Evolutionary conservation across 2,888 invertebrate genomes (phyloP), one percentile per base, ranked within the genome.

Genomic region (Neocrepidodera transversa): DNA sequence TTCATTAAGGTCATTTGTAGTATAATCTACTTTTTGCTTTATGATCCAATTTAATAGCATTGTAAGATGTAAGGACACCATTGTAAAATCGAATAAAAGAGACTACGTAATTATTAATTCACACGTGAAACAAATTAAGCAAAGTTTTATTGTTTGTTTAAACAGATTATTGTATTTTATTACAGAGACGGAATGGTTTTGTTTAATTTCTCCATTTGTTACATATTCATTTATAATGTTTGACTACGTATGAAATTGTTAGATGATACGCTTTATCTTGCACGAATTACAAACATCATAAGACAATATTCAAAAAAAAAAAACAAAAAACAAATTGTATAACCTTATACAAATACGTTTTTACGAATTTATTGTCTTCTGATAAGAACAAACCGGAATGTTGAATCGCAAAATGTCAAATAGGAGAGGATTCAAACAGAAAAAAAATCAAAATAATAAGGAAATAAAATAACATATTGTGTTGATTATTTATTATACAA

Each of bases 221-320:
- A 52, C 52, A 30, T 42, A 30, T 52, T 11, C 49, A 38, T 50
- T 53, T 53, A 51, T 40, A 26, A 40, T 51, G 52, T 53, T 53
- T 53, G 26, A 35, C 36, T 38, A 38, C 36, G 18, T 26, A 50
- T 23, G 36, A 38, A 50, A 50, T 50, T 35, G 50, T 50, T 38
- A 36, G 16, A 38, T 35, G 49, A 49, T 49, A 49, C 35, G 35
- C 30, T 11, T 50, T 50, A 50, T 50, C 36, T 50, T 13, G 8
- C 1, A 8, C 42, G 23, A 13, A 42, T 42, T 42, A 16, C 40
- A 20, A 42, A 42, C 42, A 42, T 42, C 42, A 20, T 13, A 42
- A 42, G 42, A 42, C 42, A 42, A 42, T 42, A 42, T 42, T 42
- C 17, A 20, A 42, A 42, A 42, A 42, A n/a, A 42, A 40, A 40